Base-by-base conservation (phyloP, 2,888 invertebrate genomes). In the Penaeus monodon region DNA sequence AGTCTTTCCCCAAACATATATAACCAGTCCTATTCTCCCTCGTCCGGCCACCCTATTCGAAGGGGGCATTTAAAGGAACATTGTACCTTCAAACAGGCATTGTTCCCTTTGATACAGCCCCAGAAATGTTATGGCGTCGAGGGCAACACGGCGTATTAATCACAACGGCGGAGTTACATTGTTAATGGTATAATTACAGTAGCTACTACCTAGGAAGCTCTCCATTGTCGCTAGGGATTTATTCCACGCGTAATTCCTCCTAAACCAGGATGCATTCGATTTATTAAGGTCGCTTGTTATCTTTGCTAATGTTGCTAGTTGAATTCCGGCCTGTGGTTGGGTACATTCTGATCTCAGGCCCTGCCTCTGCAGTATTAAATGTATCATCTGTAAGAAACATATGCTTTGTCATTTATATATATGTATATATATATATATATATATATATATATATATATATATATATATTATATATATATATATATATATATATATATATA, bases 1-100 rank as follows among this genome's bases (percentile, higher is more conserved):
- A 78, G 68, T 78, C 78, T 66, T 78, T 84, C 78, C 78, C 78
- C 33, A 84, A 78, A 84, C 77, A 78, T 57, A 77, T 77, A 78
- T 78, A 78, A 84, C 79, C 27, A 27, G 24, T 29, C 79, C 66
- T 66, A 29, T 38, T 65, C 65, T 38, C n/a, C 44, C 73, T n/a
- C 38, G 27, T 76, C 73, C 77, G 64, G 27, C 74, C 74, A 24
- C 57, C 44, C 66, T 27, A 57, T 74, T 63, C 82, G 64, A 57
- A 24, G 29, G n/a, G 17, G 24, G 73, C 33, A 57, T 57, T 57
- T 57, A 49, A 70, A 49, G 57, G 27, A 81, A 81, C 81, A 81
- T 70, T 49, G 70, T 81, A 27, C 68, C 64, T 68, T 70, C 81
- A 70, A 70, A 81, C 70, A 70, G 68, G 44, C 70, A 68, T 81